Base-by-base conservation (phyloP, 2,113 vertebrate species). In the Stigmatopora nigra region DNA sequence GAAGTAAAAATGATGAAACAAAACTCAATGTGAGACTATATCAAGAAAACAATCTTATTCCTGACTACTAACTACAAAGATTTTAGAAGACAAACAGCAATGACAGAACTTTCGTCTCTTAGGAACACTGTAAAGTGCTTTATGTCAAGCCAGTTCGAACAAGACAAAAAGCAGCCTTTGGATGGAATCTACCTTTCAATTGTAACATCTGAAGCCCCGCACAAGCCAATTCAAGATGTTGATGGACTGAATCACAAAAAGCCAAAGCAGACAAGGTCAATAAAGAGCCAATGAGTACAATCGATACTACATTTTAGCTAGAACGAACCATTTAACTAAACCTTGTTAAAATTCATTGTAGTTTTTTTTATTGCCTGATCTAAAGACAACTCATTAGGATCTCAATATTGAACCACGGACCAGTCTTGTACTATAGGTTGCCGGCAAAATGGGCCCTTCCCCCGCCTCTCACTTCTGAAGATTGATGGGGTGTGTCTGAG, bases 401-500 rank as follows among this genome's bases (percentile, higher is more conserved):
- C 10, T 44, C 36, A 44, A 60, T 44, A 60, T 44, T 44, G 58
- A 60, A 17, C 17, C 36, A 12, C 19, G 35, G 2, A 17, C 36
- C 17, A 13, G 58, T 41, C 9, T 36, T n/a, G 19, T 17, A 60
- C 36, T n/a, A 5, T 41, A 36, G 58, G 36, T 36, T 13, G 58
- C 35, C 41, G 36, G 2, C 17, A 17, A 11, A 36, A 60, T 60
- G 9, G 36, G 17, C 36, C 36, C 36, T 13, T 16, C 51, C 51
- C 3, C 51, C 51, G n/a, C 51, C 19, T 20, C 20, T 53, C n/a
- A n/a, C 36, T 38, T 60, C 38, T 17, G 17, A 2, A 41, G 58
- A 60, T 60, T n/a, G 58, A 60, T 60, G 36, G 58, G 58, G 58
- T 60, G 58, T 60, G 58, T 44, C 58, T 60, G 58, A 60, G 36